These are phyloP conservation scores for Protobothrops flavoviridis DNA, from an alignment of 2,113 vertebrate genomes.

Conservation along the genomic window DNA sequence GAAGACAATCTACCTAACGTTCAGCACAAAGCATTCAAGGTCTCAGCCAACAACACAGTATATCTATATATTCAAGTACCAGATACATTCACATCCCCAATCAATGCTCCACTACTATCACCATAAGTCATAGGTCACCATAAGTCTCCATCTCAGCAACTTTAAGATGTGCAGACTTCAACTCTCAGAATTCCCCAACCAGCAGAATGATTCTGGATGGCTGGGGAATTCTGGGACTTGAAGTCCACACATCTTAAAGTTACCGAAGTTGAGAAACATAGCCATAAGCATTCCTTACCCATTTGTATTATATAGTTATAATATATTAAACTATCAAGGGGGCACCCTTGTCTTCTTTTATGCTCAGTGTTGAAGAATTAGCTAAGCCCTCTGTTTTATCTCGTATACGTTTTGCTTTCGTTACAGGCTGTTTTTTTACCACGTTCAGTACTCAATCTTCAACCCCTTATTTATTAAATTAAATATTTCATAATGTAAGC, in stretches of 20 bases:
- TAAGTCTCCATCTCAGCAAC: not conserved
- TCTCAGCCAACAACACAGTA: not conserved
- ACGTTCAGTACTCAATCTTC: not conserved
- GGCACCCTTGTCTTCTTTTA: not conserved
- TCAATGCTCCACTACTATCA: not conserved
- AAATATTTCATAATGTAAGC: not conserved
- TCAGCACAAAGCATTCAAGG: not conserved
- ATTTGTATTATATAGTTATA: not conserved
- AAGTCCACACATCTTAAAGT: not conserved
- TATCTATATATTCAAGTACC: not conserved
- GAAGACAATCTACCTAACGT: not conserved
- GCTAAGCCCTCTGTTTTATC: not conserved
- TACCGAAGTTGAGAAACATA: not conserved
- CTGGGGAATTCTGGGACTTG: not conserved
- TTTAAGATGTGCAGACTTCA: not conserved
- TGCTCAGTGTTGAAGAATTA: not conserved
- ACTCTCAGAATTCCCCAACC: not conserved
- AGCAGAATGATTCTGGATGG: not conserved
- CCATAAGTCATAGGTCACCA: too few species aligned
- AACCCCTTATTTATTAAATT: not conserved
- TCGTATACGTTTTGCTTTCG: not conserved
- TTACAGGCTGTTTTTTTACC: not conserved
- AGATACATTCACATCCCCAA: not conserved
- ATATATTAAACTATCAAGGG: not conserved
- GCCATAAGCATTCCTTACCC: not conserved